Base-by-base conservation (phyloP, 2,797 vertebrate species). In the Epinephelus malabaricus region DNA sequence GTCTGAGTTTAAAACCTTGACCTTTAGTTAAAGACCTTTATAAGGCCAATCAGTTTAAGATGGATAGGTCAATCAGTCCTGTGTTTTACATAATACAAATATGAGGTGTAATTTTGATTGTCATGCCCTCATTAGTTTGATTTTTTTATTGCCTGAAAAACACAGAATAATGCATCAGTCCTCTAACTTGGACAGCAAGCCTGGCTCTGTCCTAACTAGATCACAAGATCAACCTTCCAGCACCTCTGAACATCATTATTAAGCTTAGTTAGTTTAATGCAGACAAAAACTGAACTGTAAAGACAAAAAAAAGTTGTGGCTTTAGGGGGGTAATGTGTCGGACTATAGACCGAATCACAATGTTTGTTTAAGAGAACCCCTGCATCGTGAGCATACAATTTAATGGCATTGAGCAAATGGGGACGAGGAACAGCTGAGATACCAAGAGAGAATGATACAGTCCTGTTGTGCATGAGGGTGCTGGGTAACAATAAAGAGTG, bases 21-120 rank as follows among this genome's bases (percentile, higher is more conserved):
- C 77, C 63, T 83, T 78, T 66, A 69, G 23, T 58, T 61, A 34
- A 67, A 71, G 38, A 79, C 38, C 15, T 30, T 45, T 75, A 70
- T 65, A 3, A 58, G 4, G 21, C 50, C 61, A 66, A 64, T 72
- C 50, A 69, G 50, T 62, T 13, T 30, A 38, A 53, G 18, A 25
- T 60, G 46, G 8, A 59, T 38, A n/a, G 30, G 38, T 67, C 60
- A 60, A 40, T 65, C 47, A 79, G 4, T 27, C 19, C 56, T 67
- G 55, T 10, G 30, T 69, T 59, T 63, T 34, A 30, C 5, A n/a
- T 47, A 12, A 65, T 61, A 6, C 25, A 67, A 62, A 55, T 34
- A 25, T 23, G 6, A 55, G 18, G 11, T 34, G 34, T 34, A 8
- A 34, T 34, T 34, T 8, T 34, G 34, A 34, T 34, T 34, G 34